A percentile compares a stretch with the other conserved stretches of the same genome.
These are phyloP conservation scores for Siniperca knerii DNA, from an alignment of 2,113 vertebrate genomes.

Conservation along the genomic window DNA sequence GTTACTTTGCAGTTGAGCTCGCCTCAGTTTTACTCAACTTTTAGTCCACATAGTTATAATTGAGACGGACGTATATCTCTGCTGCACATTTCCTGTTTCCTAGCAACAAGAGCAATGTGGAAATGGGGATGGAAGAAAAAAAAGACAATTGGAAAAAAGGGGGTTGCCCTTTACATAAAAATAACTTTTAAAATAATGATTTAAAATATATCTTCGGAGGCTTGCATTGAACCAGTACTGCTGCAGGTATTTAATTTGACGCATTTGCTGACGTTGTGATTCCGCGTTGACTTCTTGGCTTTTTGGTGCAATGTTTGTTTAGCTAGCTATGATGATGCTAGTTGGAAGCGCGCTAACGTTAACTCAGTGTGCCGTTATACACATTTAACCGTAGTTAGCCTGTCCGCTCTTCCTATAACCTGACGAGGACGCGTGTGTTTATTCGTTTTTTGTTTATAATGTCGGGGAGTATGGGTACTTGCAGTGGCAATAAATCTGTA, in stretches of 20 bases:
- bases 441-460: not conserved
- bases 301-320: constrained; percentile 83
- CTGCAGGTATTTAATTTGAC: constrained; percentile 56
- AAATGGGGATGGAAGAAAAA: constrained; percentile 63
- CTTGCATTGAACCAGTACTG: not conserved
- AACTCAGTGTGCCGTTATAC: not conserved
- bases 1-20: not conserved
- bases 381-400: not conserved
- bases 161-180: constrained; percentile 61
- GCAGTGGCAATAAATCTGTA: not conserved
- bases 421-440: fast-evolving
- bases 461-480: not conserved
- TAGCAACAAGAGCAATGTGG: constrained; percentile 84
- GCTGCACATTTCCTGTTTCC: constrained; percentile 88
- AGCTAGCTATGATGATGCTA: constrained; percentile 73
- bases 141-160: constrained; percentile 78
- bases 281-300: constrained; percentile 30
- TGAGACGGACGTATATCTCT: constrained; percentile 75
- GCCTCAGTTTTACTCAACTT: not conserved
- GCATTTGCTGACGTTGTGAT: not conserved
- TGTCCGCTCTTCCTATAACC: not conserved
- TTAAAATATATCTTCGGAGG: not conserved
- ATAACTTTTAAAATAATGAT: constrained; percentile 15
- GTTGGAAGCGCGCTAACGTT: constrained; percentile 36
- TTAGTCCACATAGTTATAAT: not conserved